A percentile compares a stretch with the other conserved stretches of the same genome.
phyloP scores from a whole-genome alignment of 2,113 vertebrate species.

The Stercorarius parasiticus region DNA sequence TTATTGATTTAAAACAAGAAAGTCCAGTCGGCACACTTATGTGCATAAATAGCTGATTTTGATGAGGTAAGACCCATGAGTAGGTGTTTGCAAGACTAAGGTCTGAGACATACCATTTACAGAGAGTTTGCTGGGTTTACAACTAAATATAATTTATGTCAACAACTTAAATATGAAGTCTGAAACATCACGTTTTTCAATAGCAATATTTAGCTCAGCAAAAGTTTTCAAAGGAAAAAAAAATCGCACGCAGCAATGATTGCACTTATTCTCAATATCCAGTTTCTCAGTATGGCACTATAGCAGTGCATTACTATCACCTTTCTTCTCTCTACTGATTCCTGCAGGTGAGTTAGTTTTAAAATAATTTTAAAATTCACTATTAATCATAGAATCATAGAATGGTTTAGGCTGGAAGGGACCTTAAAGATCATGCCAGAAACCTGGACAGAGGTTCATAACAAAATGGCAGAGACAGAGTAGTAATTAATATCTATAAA shows the following conservation, averaged over 20 bases:
- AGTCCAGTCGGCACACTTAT: not conserved
- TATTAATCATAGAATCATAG: constrained; percentile 42
- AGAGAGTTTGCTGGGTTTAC: constrained; percentile 47
- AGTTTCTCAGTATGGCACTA: not conserved
- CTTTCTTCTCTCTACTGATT: constrained; percentile 37
- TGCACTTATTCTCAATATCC: not conserved
- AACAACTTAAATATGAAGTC: constrained; percentile 21
- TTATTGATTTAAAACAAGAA: constrained; percentile 1
- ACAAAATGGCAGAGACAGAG: constrained; percentile 70
- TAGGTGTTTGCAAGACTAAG: not conserved
- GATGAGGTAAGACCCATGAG: not conserved
- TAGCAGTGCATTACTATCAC: constrained; percentile 42
- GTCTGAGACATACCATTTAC: not conserved
- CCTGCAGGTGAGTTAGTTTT: constrained; percentile 53
- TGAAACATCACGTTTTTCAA: constrained; percentile 29
- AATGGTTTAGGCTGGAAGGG: not conserved
- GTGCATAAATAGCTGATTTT: not conserved
- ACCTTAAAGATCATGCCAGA: constrained; percentile 44
- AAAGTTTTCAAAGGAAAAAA: not conserved
- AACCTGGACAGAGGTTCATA: constrained; percentile 64
- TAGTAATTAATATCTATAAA: constrained; percentile 72
- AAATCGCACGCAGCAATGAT: not conserved
- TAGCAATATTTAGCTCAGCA: not conserved
- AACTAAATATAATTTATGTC: constrained; percentile 33
- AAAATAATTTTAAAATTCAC: constrained; percentile 54